Percentiles rank a stretch among this genome's conserved stretches.
Evolutionary conservation across 2,113 vertebrate genomes (phyloP).

Genomic region (Mola mola): DNA sequence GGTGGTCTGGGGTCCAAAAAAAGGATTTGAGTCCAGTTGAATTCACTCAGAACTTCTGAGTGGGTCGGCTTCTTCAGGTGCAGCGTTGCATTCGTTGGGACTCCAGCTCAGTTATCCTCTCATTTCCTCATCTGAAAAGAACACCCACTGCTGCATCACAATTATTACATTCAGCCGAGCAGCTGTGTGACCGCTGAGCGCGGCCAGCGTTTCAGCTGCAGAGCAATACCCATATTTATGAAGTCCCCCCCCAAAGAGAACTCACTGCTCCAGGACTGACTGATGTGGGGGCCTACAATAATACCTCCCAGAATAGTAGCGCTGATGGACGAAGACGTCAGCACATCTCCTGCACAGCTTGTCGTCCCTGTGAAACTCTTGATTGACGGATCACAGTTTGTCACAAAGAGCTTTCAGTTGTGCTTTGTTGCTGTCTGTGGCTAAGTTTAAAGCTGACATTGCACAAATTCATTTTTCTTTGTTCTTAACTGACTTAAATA

Average conservation of each 20-base stretch:
- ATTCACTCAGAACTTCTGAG: slow-evolving; percentile 21
- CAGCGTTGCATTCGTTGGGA: slow-evolving; percentile 37
- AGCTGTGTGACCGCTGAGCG: slow-evolving; percentile 19
- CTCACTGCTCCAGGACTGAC: background rate
- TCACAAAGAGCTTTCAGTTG: background rate
- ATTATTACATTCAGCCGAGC: slow-evolving; percentile 38
- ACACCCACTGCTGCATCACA: slow-evolving; percentile 40
- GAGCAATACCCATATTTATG: slow-evolving; percentile 8
- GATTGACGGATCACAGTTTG: slow-evolving; percentile 15
- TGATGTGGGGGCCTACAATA: background rate
- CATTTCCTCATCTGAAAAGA: slow-evolving; percentile 49
- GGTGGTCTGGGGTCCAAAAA: slow-evolving; percentile 43
- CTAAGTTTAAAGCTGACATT: background rate
- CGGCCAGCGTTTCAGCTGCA: slow-evolving; percentile 28
- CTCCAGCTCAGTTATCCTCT: slow-evolving; percentile 36
- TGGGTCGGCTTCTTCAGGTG: slow-evolving; percentile 43
- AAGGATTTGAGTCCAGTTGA: slow-evolving; percentile 18
- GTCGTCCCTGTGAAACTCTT: slow-evolving; percentile 1
- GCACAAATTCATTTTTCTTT: background rate
- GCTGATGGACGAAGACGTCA: background rate
- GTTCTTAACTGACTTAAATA: no score
- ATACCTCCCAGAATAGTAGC: slow-evolving; percentile 14
- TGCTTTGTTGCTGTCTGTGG: background rate
- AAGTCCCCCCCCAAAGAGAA: slow-evolving; percentile 1
- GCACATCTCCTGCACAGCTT: background rate